phyloP scores from a whole-genome alignment of 2,113 vertebrate species.

The Chaetodon auriga region DNA sequence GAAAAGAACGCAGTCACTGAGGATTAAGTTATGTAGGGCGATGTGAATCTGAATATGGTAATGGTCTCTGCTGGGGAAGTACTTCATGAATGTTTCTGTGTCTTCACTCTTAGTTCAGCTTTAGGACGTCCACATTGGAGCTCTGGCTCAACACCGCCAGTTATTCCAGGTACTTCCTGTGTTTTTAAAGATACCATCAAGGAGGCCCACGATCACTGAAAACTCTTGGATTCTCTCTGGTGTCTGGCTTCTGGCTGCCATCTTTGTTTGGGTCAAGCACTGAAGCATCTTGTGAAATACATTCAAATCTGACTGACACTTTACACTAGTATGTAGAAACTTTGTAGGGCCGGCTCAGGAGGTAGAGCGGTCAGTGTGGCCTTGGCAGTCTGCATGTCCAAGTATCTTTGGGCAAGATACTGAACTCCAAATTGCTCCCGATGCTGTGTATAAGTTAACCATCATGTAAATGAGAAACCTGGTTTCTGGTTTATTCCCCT shows the following conservation, averaged over 20 bases:
- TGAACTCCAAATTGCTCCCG: too few species aligned
- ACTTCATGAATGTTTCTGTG: slow-evolving; percentile 1
- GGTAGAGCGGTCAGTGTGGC: too few species aligned
- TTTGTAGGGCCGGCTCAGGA: neutral
- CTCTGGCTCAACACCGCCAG: neutral
- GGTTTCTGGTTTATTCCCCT: neutral
- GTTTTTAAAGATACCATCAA: neutral
- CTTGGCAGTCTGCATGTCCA: neutral
- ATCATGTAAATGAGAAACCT: neutral
- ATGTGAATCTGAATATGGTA: slow-evolving; percentile 55
- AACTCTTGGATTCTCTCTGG: neutral
- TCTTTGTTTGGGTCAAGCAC: neutral
- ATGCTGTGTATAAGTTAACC: neutral
- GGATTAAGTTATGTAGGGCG: slow-evolving; percentile 42
- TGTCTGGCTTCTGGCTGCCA: neutral
- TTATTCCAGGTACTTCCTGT: neutral
- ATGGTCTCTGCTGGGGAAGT: slow-evolving; percentile 1
- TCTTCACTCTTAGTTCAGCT: slow-evolving; percentile 15
- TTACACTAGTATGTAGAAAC: neutral
- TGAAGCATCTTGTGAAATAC: neutral
- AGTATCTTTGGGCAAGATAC: neutral
- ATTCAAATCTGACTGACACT: too few species aligned
- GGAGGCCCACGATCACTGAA: neutral
- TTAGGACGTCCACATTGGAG: neutral
- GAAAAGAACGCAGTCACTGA: slow-evolving; percentile 33